Percentiles rank a stretch among this genome's conserved stretches.
phyloP scores from a whole-genome alignment of 2,888 invertebrate genomes.

The Calliphora vomitoria region DNA sequence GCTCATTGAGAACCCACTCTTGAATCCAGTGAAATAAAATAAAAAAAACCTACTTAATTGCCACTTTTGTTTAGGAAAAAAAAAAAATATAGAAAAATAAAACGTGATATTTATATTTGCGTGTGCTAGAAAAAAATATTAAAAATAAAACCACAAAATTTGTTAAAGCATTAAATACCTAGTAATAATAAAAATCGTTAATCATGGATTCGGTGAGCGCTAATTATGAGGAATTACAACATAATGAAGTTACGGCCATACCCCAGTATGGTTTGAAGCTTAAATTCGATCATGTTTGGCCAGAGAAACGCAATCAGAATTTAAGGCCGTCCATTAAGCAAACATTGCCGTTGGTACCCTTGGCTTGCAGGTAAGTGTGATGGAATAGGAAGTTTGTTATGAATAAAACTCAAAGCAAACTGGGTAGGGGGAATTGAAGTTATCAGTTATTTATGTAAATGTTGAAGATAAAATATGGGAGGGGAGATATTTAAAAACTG shows the following conservation, averaged over 20 bases:
- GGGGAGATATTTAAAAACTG: too few relatives aligned
- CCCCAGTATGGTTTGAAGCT: slow-evolving; percentile 90
- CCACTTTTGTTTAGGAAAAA: slow-evolving; percentile 36
- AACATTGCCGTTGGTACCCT: slow-evolving; percentile 89
- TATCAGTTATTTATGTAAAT: too few relatives aligned
- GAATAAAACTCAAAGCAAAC: too few relatives aligned
- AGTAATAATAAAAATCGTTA: background rate
- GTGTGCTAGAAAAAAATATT: slow-evolving; percentile 1
- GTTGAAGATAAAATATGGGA: too few relatives aligned
- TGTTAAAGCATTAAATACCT: slow-evolving; percentile 10
- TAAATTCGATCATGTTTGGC: slow-evolving; percentile 90
- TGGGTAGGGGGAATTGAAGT: too few relatives aligned
- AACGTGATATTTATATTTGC: slow-evolving; percentile 2
- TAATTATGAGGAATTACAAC: slow-evolving; percentile 80
- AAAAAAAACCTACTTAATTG: slow-evolving; percentile 45
- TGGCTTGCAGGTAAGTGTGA: slow-evolving; percentile 88
- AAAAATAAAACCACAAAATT: background rate
- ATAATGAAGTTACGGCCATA: slow-evolving; percentile 82
- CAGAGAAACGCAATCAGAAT: slow-evolving; percentile 89
- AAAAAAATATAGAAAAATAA: slow-evolving; percentile 12
- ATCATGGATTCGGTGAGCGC: slow-evolving; percentile 81
- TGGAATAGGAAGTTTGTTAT: too few relatives aligned
- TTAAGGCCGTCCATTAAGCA: slow-evolving; percentile 88
- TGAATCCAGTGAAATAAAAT: slow-evolving; percentile 32
- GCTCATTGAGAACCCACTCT: slow-evolving; percentile 28